Evolutionary conservation across 2,888 invertebrate genomes (phyloP).

Genomic region (Galerucella calmariensis): DNA sequence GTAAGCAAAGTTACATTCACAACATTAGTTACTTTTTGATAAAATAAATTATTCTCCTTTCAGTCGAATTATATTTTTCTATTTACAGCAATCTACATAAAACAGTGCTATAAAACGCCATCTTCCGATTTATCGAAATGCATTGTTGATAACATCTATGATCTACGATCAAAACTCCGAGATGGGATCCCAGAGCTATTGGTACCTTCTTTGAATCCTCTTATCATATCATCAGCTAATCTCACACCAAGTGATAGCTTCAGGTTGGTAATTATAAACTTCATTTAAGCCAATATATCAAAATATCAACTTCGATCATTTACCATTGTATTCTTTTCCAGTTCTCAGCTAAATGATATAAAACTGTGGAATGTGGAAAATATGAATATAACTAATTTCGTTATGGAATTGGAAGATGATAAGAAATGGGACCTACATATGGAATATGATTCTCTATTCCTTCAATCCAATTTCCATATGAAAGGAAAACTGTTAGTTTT

Average conservation of each 20-base stretch:
- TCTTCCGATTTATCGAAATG: conserved; percentile 70
- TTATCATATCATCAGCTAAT: conserved; percentile 73
- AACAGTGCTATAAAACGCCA: conserved; percentile 73
- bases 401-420: conserved; percentile 64
- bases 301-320: too few relatives aligned
- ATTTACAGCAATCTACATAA: conserved; percentile 72
- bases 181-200: conserved; percentile 73
- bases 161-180: conserved; percentile 68
- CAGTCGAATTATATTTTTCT: neutral
- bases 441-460: conserved; percentile 70
- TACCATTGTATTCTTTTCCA: neutral
- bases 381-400: conserved; percentile 63
- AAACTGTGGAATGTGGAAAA: conserved; percentile 8
- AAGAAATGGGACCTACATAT: conserved; percentile 69
- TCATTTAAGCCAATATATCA: too few relatives aligned
- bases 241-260: conserved; percentile 63
- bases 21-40: too few relatives aligned
- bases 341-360: neutral
- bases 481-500: conserved; percentile 76
- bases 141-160: conserved; percentile 69
- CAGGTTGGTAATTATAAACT: neutral
- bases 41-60: neutral
- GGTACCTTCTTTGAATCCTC: conserved; percentile 76
- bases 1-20: conserved; percentile 1
- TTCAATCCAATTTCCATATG: conserved; percentile 72